phyloP scores from a whole-genome alignment of 2,113 vertebrate genomes.

The Camelus bactrianus region DNA sequence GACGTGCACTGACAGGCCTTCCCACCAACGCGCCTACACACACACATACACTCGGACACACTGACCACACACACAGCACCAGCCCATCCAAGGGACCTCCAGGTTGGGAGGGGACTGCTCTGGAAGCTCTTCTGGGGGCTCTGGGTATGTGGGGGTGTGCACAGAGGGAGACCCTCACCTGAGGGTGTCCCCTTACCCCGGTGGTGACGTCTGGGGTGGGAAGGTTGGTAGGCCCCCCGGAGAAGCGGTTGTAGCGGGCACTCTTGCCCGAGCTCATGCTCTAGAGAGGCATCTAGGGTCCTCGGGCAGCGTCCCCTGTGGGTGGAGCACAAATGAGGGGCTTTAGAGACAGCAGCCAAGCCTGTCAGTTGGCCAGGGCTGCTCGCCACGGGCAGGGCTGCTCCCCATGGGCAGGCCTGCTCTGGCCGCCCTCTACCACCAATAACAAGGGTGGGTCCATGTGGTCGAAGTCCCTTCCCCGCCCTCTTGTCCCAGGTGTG shows the following conservation, averaged over 20 bases:
- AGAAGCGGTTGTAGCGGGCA: conserved; percentile 88
- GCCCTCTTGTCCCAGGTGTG: not conserved
- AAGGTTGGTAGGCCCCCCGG: conserved; percentile 86
- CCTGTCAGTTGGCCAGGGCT: not conserved
- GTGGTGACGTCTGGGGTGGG: conserved; percentile 85
- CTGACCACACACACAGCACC: fast-evolving
- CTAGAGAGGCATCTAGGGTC: conserved; percentile 84
- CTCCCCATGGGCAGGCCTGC: not conserved
- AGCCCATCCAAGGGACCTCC: not conserved
- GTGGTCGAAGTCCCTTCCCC: not conserved
- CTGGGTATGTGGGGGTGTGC: not conserved
- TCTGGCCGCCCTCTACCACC: not conserved
- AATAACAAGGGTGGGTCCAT: fast-evolving
- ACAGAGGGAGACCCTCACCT: fast-evolving
- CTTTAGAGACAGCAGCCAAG: not conserved
- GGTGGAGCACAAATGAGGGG: not conserved
- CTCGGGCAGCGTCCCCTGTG: conserved; percentile 82
- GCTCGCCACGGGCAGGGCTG: not conserved
- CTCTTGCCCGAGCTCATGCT: conserved; percentile 92
- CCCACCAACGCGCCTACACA: fast-evolving
- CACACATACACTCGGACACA: fast-evolving
- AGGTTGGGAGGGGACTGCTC: not conserved
- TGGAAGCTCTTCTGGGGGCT: fast-evolving
- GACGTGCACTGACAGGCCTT: fast-evolving
- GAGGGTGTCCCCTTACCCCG: conserved; percentile 86